These are phyloP conservation scores for Cygnus atratus DNA, from an alignment of 2,113 vertebrate genomes.

Conservation along the genomic window DNA sequence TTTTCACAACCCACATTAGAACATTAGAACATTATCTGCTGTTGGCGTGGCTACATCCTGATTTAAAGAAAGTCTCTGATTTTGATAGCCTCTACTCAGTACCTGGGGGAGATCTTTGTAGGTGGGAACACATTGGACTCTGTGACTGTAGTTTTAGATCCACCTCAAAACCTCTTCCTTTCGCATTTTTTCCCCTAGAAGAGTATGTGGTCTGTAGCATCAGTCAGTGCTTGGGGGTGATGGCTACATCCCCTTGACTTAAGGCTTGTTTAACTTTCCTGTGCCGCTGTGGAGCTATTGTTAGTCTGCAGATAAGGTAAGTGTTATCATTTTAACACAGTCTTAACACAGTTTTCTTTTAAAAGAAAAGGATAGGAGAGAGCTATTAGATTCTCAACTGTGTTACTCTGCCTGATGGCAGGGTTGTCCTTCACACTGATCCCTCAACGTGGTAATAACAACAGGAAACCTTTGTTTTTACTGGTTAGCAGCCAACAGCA, in stretches of 20 bases:
- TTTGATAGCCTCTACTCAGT: not conserved
- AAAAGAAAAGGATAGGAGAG: not conserved
- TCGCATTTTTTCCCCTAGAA: not conserved
- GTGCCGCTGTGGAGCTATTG: not conserved
- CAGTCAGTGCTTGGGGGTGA: not conserved
- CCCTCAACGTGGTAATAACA: not conserved
- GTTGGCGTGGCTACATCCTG: not conserved
- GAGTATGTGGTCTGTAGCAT: not conserved
- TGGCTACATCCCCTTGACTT: not conserved
- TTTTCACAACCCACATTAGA: not conserved
- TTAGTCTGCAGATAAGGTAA: constrained; percentile 34
- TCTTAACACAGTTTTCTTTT: not conserved
- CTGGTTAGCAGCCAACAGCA: constrained; percentile 8
- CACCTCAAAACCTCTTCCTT: not conserved
- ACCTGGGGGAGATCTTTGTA: not conserved
- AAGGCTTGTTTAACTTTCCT: constrained; percentile 40
- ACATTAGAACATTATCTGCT: not conserved
- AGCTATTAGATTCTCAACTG: not conserved
- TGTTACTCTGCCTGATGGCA: not conserved
- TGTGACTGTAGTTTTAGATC: not conserved
- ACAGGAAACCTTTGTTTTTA: constrained; percentile 13
- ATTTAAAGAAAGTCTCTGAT: not conserved
- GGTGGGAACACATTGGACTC: not conserved
- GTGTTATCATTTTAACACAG: not conserved
- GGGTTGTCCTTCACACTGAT: constrained; percentile 4